Conservation (phyloP, 2,888 invertebrate genomes). For the Eupithecia centaureata region DNA sequence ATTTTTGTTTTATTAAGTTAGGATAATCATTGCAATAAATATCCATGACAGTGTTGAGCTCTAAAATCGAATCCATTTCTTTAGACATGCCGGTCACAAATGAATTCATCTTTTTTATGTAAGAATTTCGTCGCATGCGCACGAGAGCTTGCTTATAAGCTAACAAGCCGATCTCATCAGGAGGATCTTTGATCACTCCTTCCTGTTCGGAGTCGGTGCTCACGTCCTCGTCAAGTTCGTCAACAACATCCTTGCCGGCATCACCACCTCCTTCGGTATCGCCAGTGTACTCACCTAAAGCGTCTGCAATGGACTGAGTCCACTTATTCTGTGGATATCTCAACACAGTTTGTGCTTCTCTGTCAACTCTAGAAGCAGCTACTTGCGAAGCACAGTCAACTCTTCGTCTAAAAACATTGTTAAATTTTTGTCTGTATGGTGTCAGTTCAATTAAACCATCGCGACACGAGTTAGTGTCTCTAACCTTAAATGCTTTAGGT, state of each 20-base stretch:
- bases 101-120: constrained; percentile 63
- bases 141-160: constrained; percentile 62
- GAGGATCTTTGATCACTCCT: constrained; percentile 49
- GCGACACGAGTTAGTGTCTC: constrained; percentile 83
- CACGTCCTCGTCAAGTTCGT: constrained; percentile 42
- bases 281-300: constrained; percentile 56
- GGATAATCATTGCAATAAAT: constrained; percentile 86
- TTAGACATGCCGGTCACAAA: constrained; percentile 57
- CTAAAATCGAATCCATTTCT: constrained; percentile 69
- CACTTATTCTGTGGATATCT: constrained; percentile 87
- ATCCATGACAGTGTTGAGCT: constrained; percentile 82
- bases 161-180: constrained; percentile 65
- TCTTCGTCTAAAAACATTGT: constrained; percentile 82
- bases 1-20: constrained; percentile 70
- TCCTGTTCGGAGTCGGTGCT: constrained; percentile 59
- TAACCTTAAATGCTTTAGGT: constrained; percentile 77
- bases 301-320: constrained; percentile 85
- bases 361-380: constrained; percentile 71
- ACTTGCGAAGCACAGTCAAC: constrained; percentile 85
- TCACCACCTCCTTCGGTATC: constrained; percentile 64
- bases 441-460: constrained; percentile 88
- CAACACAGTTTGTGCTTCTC: constrained; percentile 87
- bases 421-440: constrained; percentile 82
- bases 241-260: constrained; percentile 49
- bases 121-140: constrained; percentile 70